phyloP scores from a whole-genome alignment of 2,797 vertebrate species.

The Moxostoma hubbsi region DNA sequence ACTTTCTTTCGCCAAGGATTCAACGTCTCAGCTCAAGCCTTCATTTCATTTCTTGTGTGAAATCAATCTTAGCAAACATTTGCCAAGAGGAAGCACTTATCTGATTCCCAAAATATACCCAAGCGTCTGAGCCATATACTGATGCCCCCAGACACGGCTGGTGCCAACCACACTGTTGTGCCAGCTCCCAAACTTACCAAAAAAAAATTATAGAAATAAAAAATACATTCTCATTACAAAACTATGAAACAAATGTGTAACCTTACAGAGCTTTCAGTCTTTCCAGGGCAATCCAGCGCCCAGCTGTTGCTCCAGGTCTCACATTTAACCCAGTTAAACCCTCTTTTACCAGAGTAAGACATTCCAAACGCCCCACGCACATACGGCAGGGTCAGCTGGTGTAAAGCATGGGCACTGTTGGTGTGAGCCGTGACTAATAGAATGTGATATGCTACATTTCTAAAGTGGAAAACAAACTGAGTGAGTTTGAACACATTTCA shows the following conservation, averaged over 20 bases:
- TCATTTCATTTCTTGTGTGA: too few species aligned
- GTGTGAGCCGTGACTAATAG: slow-evolving; percentile 32
- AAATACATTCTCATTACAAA: neutral
- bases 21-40: too few species aligned
- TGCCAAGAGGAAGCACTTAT: slow-evolving; percentile 48
- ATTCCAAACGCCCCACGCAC: slow-evolving; percentile 36
- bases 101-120: slow-evolving; percentile 44
- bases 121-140: slow-evolving; percentile 18
- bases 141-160: slow-evolving; percentile 14
- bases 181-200: neutral
- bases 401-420: neutral
- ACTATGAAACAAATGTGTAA: too few species aligned
- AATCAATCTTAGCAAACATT: too few species aligned
- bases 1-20: too few species aligned
- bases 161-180: slow-evolving; percentile 5
- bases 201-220: too few species aligned
- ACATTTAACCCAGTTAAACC: slow-evolving; percentile 38
- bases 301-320: slow-evolving; percentile 25
- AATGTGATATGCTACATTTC: slow-evolving; percentile 41
- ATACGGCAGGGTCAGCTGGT: slow-evolving; percentile 42
- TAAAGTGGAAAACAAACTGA: slow-evolving; percentile 12
- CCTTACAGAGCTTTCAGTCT: neutral
- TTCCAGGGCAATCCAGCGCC: slow-evolving; percentile 22
- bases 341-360: slow-evolving; percentile 38
- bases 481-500: slow-evolving; percentile 20